phyloP scores from a whole-genome alignment of 2,888 invertebrate species.

The Agrotis puta region DNA sequence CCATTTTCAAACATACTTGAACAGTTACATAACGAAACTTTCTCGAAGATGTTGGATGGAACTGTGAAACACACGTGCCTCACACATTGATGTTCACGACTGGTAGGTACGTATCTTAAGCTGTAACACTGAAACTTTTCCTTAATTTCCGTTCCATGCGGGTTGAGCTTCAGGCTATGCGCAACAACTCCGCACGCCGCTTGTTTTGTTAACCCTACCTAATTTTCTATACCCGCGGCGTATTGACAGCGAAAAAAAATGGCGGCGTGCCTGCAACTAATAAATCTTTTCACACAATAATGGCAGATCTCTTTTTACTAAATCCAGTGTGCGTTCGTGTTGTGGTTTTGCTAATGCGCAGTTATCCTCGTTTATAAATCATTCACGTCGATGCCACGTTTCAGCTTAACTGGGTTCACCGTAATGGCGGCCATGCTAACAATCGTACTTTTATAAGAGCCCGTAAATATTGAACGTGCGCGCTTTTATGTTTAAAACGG shows the following conservation, averaged over 20 bases:
- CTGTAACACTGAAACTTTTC: constrained; percentile 25
- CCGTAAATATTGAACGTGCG: constrained; percentile 70
- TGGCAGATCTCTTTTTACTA: constrained; percentile 81
- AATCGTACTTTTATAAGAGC: constrained; percentile 72
- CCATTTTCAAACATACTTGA: too few species aligned
- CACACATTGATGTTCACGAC: constrained; percentile 17
- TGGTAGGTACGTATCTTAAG: constrained; percentile 1
- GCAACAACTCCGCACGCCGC: constrained; percentile 15
- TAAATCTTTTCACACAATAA: constrained; percentile 80
- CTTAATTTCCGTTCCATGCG: constrained; percentile 16
- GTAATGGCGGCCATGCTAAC: constrained; percentile 64
- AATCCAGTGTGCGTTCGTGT: constrained; percentile 82
- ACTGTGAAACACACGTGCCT: not conserved
- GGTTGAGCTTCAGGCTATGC: constrained; percentile 16
- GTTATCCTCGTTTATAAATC: constrained; percentile 86
- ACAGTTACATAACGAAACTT: not conserved
- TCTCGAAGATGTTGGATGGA: not conserved
- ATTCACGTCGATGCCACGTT: constrained; percentile 83
- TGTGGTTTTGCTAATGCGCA: constrained; percentile 84
- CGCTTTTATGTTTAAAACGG: constrained; percentile 57
- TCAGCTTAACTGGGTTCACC: constrained; percentile 68
- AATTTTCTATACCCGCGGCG: constrained; percentile 43
- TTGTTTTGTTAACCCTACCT: constrained; percentile 46
- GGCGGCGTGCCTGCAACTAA: constrained; percentile 54
- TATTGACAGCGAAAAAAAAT: constrained; percentile 55